Evolutionary conservation across 2,888 invertebrate species (phyloP).

Genomic region (Corbicula japonica): DNA sequence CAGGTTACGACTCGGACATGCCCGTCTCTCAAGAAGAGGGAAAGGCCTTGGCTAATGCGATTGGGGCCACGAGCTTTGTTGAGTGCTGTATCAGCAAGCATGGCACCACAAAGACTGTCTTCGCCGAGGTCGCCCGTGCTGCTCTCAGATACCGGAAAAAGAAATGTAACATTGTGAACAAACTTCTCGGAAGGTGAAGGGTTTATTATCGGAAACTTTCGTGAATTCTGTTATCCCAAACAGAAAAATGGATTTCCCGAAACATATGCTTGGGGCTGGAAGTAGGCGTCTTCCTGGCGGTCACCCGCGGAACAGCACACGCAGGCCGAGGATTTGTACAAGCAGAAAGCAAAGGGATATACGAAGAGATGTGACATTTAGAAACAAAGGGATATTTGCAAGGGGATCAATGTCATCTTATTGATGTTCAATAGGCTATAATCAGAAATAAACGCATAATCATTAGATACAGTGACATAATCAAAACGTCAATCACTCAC

Average conservation of each 20-base stretch:
- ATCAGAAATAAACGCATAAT: too few species aligned
- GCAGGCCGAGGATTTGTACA: too few species aligned
- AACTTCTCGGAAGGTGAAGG: constrained; percentile 68
- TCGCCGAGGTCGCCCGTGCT: constrained; percentile 73
- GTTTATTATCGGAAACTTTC: neutral
- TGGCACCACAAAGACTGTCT: constrained; percentile 71
- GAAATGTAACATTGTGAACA: constrained; percentile 69
- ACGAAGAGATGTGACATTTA: too few species aligned
- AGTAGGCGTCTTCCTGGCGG: too few species aligned
- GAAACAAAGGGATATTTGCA: too few species aligned
- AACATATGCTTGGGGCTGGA: too few species aligned
- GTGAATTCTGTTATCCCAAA: constrained; percentile 45
- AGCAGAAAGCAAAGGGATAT: too few species aligned
- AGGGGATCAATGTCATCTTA: too few species aligned
- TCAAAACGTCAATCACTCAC: too few species aligned
- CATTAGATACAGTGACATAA: too few species aligned
- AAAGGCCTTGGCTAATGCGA: constrained; percentile 68
- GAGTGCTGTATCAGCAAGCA: constrained; percentile 73
- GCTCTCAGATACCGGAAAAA: constrained; percentile 75
- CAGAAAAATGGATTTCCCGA: neutral
- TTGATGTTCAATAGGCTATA: too few species aligned
- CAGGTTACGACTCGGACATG: constrained; percentile 65
- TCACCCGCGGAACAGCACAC: too few species aligned
- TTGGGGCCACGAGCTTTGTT: constrained; percentile 74
- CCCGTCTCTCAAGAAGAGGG: constrained; percentile 75